phyloP scores from a whole-genome alignment of 2,113 vertebrate species.

The Pseudopipra pipra region DNA sequence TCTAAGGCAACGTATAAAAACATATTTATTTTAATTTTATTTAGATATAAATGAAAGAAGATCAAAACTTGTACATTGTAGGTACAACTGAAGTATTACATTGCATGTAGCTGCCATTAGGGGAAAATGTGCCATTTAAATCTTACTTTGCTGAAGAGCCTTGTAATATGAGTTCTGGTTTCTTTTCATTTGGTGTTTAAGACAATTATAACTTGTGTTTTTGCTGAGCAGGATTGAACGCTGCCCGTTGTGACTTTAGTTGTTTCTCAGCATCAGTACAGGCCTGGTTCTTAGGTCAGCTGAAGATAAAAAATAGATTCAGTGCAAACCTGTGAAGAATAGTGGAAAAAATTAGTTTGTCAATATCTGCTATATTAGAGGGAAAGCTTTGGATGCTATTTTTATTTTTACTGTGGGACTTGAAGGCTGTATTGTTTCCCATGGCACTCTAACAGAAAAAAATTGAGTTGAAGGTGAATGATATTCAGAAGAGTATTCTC shows the following conservation, averaged over 20 bases:
- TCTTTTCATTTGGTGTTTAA: not conserved
- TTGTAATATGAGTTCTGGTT: not conserved
- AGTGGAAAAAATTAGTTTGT: not conserved
- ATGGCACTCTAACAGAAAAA: not conserved
- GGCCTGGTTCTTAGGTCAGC: not conserved
- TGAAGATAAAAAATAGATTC: not conserved
- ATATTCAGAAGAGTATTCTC: not conserved
- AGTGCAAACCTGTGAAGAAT: not conserved
- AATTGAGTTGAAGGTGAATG: not conserved
- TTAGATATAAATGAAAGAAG: not conserved
- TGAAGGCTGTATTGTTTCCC: not conserved
- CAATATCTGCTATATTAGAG: not conserved
- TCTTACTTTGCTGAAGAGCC: not conserved
- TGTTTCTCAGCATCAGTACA: not conserved
- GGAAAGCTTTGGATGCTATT: not conserved
- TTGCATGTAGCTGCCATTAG: not conserved
- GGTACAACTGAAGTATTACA: not conserved
- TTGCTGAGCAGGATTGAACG: not conserved
- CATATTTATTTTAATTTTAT: not conserved
- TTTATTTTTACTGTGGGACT: not conserved
- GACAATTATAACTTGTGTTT: not conserved
- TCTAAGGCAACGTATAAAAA: not conserved
- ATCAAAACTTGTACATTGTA: rapidly evolving
- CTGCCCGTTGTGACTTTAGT: not conserved
- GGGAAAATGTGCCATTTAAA: not conserved